Conservation (phyloP, 2,113 vertebrate genomes). For the Synchiropus splendidus region DNA sequence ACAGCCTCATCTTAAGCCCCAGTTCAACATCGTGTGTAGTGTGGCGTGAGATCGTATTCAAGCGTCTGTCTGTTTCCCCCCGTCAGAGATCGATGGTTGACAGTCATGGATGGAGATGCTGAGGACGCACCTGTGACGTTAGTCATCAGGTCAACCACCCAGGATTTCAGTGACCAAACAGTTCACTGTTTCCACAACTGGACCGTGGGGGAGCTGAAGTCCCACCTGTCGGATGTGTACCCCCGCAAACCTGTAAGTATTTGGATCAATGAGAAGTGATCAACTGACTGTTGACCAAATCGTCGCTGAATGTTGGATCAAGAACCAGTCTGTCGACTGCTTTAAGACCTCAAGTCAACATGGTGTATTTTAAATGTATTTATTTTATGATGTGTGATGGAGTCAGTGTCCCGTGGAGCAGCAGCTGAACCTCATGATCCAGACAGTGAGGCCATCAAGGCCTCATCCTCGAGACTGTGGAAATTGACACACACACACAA, state of each 20-base stretch:
- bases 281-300: not conserved
- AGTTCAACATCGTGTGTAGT: too few relatives aligned
- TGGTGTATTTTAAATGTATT: too few relatives aligned
- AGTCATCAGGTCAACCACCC: constrained; percentile 89
- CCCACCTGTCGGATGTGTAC: constrained; percentile 82
- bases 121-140: constrained; percentile 78
- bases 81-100: constrained; percentile 34
- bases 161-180: constrained; percentile 90
- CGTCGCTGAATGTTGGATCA: not conserved
- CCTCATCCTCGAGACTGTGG: too few relatives aligned
- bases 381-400: too few relatives aligned
- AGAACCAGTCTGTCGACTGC: not conserved
- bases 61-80: not conserved
- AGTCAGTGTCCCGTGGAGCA: too few relatives aligned
- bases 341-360: too few relatives aligned
- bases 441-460: too few relatives aligned
- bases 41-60: not conserved
- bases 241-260: constrained; percentile 87
- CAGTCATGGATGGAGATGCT: constrained; percentile 69
- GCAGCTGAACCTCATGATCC: too few relatives aligned
- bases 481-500: too few relatives aligned
- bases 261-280: not conserved
- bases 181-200: constrained; percentile 85
- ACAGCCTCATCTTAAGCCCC: too few relatives aligned
- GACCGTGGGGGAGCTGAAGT: constrained; percentile 89